A percentile compares a stretch with the other conserved stretches of the same genome.
Evolutionary conservation across 1,140 invertebrate species (phyloP).

Genomic region (Callitettix versicolor): DNA sequence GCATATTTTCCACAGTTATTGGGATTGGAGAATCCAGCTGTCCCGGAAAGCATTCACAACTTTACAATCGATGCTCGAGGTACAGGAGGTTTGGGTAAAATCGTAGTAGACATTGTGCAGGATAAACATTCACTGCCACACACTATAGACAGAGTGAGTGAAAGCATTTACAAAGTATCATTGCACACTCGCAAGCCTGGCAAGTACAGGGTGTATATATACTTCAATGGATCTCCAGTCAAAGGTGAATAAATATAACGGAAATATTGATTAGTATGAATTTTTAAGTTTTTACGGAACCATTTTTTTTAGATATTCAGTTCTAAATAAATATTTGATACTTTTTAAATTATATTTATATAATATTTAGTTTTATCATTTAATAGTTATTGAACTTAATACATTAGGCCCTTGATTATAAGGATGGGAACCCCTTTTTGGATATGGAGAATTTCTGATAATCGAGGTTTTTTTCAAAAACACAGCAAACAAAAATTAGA

Average conservation of each 20-base stretch:
- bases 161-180: slow-evolving; percentile 73
- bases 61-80: slow-evolving; percentile 75
- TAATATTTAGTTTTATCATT: neutral
- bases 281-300: slow-evolving; percentile 5
- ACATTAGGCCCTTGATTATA: too few species aligned
- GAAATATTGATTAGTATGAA: neutral
- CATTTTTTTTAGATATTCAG: neutral
- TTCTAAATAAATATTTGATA: neutral
- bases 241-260: slow-evolving; percentile 46
- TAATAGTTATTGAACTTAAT: too few species aligned
- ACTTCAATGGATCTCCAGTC: slow-evolving; percentile 93
- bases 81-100: slow-evolving; percentile 77
- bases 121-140: slow-evolving; percentile 74
- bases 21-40: slow-evolving; percentile 50
- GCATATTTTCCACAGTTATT: slow-evolving; percentile 46
- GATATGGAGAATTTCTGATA: too few species aligned
- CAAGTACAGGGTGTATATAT: slow-evolving; percentile 86
- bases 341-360: neutral
- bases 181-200: slow-evolving; percentile 83
- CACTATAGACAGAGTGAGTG: slow-evolving; percentile 68
- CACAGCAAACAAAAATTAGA: too few species aligned
- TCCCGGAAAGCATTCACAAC: slow-evolving; percentile 53
- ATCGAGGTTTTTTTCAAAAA: too few species aligned
- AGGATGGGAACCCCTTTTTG: too few species aligned
- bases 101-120: slow-evolving; percentile 80